Evolutionary conservation across 1,140 invertebrate species (phyloP), one percentile per base, ranked within the genome.

Genomic region (Macrotrachela quadricornifera): DNA sequence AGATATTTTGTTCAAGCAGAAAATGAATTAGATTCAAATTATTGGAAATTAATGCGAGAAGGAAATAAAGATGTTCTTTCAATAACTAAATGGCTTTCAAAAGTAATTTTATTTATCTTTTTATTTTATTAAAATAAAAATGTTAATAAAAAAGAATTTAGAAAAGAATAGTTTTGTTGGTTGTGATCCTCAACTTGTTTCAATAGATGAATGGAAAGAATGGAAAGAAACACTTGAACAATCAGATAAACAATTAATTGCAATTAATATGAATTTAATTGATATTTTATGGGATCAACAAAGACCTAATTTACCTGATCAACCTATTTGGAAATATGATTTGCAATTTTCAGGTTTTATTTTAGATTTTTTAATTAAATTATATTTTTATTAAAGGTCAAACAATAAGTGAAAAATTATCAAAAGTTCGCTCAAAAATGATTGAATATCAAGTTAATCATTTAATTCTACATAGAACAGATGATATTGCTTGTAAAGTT

Each of bases 401-500:
- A 49, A 16, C 30, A 14, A 16, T 21, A 38, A 11, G 60, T 48
- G 54, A 62, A 42, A 67, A 67, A 56, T 54, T 66, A n/a, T n/a
- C 44, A 17, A 54, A 61, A 10, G 53, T 65, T 41, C 57, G 58
- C 15, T 9, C 46, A 49, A 73, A 78, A 57, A 30, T 30, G 21
- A 30, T 2, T 30, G 21, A 30, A 30, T 30, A 30, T 30, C 75
- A 76, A 37, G 77, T 74, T 0, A 70, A 76, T 1, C 67, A 77
- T 8, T 64, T 90, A 9, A 73, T 92, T n/a, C 64, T 95, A 1
- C 83, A 83, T 10, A 81, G 82, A 11, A 63, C 94, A 14, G 87
- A 92, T 67, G 85, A 91, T 69, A 77, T 88, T 21, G 87, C 87
- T 1, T 94, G 80, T 30, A 30, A 30, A n/a, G n/a, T n/a, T n/a